Base-by-base conservation (phyloP, 1,140 invertebrate species). In the Rhopalosiphum padi region DNA sequence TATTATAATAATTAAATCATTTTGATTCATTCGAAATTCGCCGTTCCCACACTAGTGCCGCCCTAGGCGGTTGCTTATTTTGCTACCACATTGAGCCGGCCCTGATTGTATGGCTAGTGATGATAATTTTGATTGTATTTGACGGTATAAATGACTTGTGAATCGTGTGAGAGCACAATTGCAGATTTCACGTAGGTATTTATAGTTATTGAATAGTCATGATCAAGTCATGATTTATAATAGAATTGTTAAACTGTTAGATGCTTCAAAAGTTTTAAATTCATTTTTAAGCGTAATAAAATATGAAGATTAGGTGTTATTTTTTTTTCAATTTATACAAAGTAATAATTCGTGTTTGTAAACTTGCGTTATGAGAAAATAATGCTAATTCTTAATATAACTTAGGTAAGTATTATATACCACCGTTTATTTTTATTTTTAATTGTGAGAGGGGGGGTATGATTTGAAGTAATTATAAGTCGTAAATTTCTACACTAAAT, bases 1-100 rank as follows among this genome's bases (percentile, higher is more conserved):
- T 83, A 83, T 43, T 86, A 86, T 30, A 43, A 85, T 41, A 85
- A 85, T 41, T 85, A 85, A 85, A 85, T 85, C 82, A 86, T 25
- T 86, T 86, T 86, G 41, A 25, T 86, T n/a, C 83, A 86, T 86
- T 86, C 4, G 83, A 86, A 86, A 86, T 46, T 86, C 43, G 37
- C 83, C 41, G 25, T 41, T 41, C 83, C 83, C 37, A 25, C 83
- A 46, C 41, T 46, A 85, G 41, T 85, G 82, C 82, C 37, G 82
- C 82, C 8, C 11, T 46, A 46, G 46, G 11, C 46, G 11, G 46
- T 4, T 46, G 46, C 46, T 4, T 46, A 46, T 46, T 51, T 51
- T 51, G 48, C 48, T 51, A 51, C 15, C 48, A 51, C 48, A 51
- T 51, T 51, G 48, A 51, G 48, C 48, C 18, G 48, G 48, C 48